Base-by-base conservation (phyloP, 2,797 vertebrate genomes). In the Dryobates pubescens region DNA sequence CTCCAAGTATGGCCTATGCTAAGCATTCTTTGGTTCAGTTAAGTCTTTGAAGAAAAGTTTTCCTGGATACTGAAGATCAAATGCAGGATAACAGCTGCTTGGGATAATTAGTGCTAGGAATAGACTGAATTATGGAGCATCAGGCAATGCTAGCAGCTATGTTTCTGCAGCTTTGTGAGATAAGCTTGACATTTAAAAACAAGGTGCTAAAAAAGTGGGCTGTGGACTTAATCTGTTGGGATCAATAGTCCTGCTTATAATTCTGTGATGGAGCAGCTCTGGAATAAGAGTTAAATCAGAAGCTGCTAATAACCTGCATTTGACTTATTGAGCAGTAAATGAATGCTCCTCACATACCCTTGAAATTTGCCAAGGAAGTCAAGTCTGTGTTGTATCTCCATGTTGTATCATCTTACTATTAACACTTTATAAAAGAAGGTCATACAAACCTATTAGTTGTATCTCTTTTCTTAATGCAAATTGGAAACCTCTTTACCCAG, bases 111-210 rank as follows among this genome's bases (percentile, higher is more conserved):
- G 89, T 80, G 23, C 83, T 88, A 75, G 83, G 79, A 88, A 82
- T 82, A 94, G 90, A 88, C 86, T 92, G 88, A 95, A 96, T 95
- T 94, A 92, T 95, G 74, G 86, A 93, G 93, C 78, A 58, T 77
- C 91, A 92, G 75, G 45, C 93, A 92, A 30, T 51, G 70, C 89
- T 86, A 84, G 68, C 76, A 93, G 89, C 87, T 57, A 72, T 53
- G 58, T 64, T 72, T 89, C 67, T 92, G 68, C 73, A 91, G 89
- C 70, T 92, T 64, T 89, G 38, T 58, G 71, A 82, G 61, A 84
- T 92, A 94, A 71, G 73, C 86, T 76, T 86, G 86, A 51, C 84
- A 92, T 92, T 90, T 92, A 80, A 94, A 93, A 94, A 90, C 22
- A 89, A 95, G 74, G 53, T 82, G 34, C 56, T 96, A 70, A 90